These are phyloP conservation scores for Buteo buteo DNA, from an alignment of 2,113 vertebrate species.

Conservation along the genomic window DNA sequence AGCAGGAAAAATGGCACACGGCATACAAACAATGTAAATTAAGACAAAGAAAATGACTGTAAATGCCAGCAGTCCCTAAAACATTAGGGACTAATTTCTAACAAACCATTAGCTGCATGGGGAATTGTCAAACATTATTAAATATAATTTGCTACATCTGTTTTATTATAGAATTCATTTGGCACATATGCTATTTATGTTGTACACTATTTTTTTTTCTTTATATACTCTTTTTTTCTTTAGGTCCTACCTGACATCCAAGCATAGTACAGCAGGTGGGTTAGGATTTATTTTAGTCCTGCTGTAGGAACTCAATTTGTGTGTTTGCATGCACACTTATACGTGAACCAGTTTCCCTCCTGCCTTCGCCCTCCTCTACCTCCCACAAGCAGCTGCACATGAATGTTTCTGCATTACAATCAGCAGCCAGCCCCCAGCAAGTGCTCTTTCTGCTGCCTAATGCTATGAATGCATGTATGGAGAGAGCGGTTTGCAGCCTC, in stretches of 20 bases:
- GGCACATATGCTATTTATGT: slow-evolving; percentile 26
- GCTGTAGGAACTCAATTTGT: background rate
- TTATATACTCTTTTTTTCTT: background rate
- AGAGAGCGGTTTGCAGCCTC: background rate
- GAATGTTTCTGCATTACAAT: background rate
- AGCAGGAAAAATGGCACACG: background rate
- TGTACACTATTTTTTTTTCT: background rate
- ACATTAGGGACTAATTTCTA: slow-evolving; percentile 67
- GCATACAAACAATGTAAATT: slow-evolving; percentile 30
- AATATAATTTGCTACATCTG: slow-evolving; percentile 68
- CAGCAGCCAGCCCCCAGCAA: background rate
- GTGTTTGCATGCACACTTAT: background rate
- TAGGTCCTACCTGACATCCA: background rate
- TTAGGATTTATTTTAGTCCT: background rate
- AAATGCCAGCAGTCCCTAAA: slow-evolving; percentile 57
- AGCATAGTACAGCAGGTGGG: background rate
- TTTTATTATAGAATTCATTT: slow-evolving; percentile 60
- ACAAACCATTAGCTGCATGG: slow-evolving; percentile 61
- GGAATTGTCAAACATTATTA: slow-evolving; percentile 69
- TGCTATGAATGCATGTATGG: background rate
- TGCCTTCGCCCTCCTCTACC: background rate
- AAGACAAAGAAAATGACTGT: slow-evolving; percentile 39
- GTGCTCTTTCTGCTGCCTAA: background rate
- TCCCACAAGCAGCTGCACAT: background rate
- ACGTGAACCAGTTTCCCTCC: background rate